A percentile compares a stretch with the other conserved stretches of the same genome.
These are phyloP conservation scores for Anoplophora glabripennis DNA, from an alignment of 1,140 invertebrate species.

Conservation along the genomic window DNA sequence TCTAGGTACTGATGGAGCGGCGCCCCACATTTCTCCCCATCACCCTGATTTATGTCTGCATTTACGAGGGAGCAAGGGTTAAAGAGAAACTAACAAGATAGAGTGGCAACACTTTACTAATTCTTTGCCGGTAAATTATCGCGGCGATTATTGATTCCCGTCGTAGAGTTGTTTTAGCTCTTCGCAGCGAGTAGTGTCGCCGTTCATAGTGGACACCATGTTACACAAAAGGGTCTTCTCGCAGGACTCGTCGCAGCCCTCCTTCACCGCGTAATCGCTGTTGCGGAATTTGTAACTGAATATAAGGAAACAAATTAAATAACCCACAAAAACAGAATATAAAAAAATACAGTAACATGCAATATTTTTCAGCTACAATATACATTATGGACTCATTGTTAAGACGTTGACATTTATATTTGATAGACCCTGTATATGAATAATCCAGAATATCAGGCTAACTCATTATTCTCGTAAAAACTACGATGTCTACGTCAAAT, in stretches of 20 bases:
- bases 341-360: neutral
- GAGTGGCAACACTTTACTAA: no score
- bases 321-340: neutral
- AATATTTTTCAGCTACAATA: neutral
- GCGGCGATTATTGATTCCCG: neutral
- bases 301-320: slow-evolving; percentile 9
- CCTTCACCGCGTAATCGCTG: slow-evolving; percentile 52
- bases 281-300: slow-evolving; percentile 42
- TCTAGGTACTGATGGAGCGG: no score
- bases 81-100: no score
- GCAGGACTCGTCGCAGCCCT: slow-evolving; percentile 56
- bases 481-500: neutral
- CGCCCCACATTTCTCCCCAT: no score
- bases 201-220: slow-evolving; percentile 56
- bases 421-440: no score
- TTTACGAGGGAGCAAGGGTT: no score
- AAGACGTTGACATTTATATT: neutral
- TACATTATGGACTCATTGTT: neutral
- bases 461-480: neutral
- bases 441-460: no score
- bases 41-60: no score
- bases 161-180: slow-evolving; percentile 45
- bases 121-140: no score
- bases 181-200: slow-evolving; percentile 56
- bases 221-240: slow-evolving; percentile 57